phyloP scores from a whole-genome alignment of 2,888 invertebrate genomes.

The Ochropleura plecta region DNA sequence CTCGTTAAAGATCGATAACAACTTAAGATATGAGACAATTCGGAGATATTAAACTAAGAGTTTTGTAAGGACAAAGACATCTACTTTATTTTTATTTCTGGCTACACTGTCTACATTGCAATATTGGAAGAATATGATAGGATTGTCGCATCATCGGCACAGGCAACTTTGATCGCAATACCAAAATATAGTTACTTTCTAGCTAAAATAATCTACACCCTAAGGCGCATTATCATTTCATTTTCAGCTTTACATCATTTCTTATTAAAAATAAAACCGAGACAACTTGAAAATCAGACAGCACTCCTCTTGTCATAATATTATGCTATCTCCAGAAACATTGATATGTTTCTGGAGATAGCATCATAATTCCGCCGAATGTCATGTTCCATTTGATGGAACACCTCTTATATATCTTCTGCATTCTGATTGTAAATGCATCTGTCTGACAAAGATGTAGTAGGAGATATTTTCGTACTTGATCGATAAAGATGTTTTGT shows the following conservation, averaged over 20 bases:
- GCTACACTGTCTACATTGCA: too few species aligned
- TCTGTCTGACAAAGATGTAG: slow-evolving; percentile 17
- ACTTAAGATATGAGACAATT: background rate
- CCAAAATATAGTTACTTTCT: too few species aligned
- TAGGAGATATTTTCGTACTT: slow-evolving; percentile 15
- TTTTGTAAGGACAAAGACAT: too few species aligned
- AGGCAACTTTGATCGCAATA: too few species aligned
- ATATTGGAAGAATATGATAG: too few species aligned
- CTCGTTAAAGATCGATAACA: slow-evolving; percentile 8
- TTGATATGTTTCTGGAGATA: background rate
- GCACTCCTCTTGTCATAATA: slow-evolving; percentile 10
- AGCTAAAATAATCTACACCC: too few species aligned
- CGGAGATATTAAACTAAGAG: too few species aligned
- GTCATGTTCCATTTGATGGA: slow-evolving; percentile 42
- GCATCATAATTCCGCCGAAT: background rate
- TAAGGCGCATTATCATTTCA: too few species aligned
- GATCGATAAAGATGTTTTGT: slow-evolving; percentile 25
- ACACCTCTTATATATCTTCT: background rate
- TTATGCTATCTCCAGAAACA: slow-evolving; percentile 11
- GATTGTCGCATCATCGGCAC: too few species aligned
- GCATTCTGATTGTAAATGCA: slow-evolving; percentile 23
- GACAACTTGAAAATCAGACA: background rate
- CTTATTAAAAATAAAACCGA: too few species aligned
- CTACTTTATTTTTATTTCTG: too few species aligned
- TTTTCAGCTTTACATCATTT: too few species aligned